A percentile compares a stretch with the other conserved stretches of the same genome.
Evolutionary conservation across 2,797 vertebrate genomes (phyloP).

Genomic region (Rhabdophis nuchalis): DNA sequence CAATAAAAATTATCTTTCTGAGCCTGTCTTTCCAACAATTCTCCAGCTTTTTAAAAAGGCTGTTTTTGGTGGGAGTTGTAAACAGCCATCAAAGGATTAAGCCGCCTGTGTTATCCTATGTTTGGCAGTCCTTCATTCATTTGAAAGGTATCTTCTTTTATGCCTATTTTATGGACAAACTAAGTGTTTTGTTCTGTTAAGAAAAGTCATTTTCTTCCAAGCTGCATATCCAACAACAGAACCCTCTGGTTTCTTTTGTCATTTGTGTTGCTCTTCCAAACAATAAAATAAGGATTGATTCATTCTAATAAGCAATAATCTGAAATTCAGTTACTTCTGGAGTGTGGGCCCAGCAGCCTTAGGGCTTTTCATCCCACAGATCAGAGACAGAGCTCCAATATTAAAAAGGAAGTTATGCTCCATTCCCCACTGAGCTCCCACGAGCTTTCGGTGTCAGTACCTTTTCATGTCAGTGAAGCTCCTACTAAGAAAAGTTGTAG

Average conservation of each 20-base stretch:
- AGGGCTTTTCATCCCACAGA: neutral
- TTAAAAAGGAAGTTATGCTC: neutral
- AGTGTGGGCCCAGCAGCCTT: neutral
- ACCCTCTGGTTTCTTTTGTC: neutral
- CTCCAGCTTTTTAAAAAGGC: neutral
- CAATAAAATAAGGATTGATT: neutral
- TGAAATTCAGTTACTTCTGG: neutral
- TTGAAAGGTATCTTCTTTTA: neutral
- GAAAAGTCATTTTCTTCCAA: neutral
- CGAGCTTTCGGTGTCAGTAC: neutral
- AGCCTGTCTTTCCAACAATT: neutral
- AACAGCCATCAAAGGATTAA: neutral
- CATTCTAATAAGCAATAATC: neutral
- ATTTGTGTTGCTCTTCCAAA: neutral
- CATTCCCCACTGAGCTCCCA: neutral
- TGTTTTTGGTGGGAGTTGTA: neutral
- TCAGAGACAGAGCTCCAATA: neutral
- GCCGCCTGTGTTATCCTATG: neutral
- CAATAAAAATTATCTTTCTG: slow-evolving; percentile 40
- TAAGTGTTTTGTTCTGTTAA: neutral
- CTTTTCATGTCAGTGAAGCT: neutral
- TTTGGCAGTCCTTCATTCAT: neutral
- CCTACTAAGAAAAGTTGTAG: neutral
- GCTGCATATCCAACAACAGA: neutral
- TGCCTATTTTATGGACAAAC: neutral